These are phyloP conservation scores for Zaprionus capensis DNA, from an alignment of 1,140 invertebrate species.

Conservation along the genomic window DNA sequence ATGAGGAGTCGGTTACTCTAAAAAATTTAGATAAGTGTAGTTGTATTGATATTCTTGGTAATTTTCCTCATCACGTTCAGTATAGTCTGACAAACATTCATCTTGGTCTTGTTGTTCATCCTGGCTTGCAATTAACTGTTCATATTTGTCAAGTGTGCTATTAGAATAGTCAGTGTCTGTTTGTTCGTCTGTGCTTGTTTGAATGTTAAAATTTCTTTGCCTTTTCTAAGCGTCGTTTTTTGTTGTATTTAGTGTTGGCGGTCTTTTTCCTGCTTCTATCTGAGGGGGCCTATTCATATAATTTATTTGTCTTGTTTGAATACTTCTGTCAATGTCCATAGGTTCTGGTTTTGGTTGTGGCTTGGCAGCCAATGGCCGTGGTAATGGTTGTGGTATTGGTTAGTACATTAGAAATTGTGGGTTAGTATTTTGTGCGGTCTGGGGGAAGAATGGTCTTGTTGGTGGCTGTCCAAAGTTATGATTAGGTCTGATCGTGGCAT, in stretches of 20 bases:
- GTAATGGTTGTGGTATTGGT: too few relatives aligned
- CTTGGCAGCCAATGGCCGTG: too few relatives aligned
- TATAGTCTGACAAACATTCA: neutral
- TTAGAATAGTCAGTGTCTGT: too few relatives aligned
- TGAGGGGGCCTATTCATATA: slow-evolving; percentile 7
- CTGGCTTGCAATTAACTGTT: neutral
- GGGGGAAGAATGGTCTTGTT: too few relatives aligned
- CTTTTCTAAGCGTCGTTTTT: neutral
- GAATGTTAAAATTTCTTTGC: neutral
- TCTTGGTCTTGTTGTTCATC: neutral
- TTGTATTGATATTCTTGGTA: neutral
- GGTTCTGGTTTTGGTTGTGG: too few relatives aligned
- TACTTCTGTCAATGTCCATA: neutral
- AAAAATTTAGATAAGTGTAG: neutral
- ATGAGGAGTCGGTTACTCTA: neutral
- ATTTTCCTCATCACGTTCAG: neutral
- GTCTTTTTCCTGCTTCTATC: neutral
- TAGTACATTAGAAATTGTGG: too few relatives aligned
- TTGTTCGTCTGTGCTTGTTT: neutral
- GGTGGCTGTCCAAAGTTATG: too few relatives aligned
- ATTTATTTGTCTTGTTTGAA: slow-evolving; percentile 13
- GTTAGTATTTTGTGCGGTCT: too few relatives aligned
- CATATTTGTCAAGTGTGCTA: neutral
- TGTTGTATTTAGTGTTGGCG: neutral
- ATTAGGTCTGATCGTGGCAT: too few relatives aligned